phyloP scores from a whole-genome alignment of 2,113 vertebrate species.

The Anser brachyrhynchus region DNA sequence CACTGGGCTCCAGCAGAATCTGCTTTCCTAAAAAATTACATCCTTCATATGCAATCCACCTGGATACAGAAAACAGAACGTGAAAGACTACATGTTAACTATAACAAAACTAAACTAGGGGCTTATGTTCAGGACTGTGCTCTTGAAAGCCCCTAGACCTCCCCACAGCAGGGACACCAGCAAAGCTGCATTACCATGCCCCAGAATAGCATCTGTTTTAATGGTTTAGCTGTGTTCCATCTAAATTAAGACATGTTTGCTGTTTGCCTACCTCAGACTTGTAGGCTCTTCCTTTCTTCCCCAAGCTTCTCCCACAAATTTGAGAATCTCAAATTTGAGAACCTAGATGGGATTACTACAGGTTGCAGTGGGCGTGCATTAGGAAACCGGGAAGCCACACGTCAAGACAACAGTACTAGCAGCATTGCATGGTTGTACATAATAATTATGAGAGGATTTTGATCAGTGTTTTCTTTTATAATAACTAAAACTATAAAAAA shows the following conservation, averaged over 20 bases:
- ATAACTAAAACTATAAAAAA: background rate
- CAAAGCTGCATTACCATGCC: background rate
- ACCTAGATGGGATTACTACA: background rate
- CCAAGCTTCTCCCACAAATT: background rate
- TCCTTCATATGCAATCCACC: conserved; percentile 88
- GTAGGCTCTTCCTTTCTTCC: background rate
- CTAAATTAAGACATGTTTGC: background rate
- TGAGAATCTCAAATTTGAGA: background rate
- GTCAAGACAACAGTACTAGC: background rate
- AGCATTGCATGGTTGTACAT: background rate
- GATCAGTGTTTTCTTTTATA: background rate
- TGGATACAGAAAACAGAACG: conserved; percentile 2
- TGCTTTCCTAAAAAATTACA: conserved; percentile 84
- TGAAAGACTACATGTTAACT: background rate
- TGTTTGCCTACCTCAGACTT: background rate
- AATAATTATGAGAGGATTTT: background rate
- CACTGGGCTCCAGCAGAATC: conserved; percentile 77
- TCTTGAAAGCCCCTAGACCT: background rate
- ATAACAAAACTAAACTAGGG: background rate
- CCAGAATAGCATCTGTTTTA: background rate
- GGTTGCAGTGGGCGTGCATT: background rate
- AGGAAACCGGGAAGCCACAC: background rate
- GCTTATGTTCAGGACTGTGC: background rate
- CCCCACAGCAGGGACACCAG: fast-evolving
- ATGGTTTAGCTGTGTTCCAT: background rate